phyloP scores from a whole-genome alignment of 1,140 invertebrate genomes.

The Meteorus sp. region DNA sequence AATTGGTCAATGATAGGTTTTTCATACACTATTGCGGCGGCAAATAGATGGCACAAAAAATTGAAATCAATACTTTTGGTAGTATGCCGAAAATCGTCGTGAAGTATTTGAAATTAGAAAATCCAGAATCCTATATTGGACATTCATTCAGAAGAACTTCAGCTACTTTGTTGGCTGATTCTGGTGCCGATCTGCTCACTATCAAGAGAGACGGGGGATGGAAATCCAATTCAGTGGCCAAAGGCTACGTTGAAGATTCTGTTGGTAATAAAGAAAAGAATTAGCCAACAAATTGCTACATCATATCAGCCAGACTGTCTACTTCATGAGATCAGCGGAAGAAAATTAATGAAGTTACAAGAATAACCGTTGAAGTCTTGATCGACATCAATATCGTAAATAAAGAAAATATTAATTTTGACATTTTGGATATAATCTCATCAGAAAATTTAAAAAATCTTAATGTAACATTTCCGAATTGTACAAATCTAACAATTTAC shows the following conservation, averaged over 20 bases:
- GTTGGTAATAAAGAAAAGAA: not conserved
- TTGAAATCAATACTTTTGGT: not conserved
- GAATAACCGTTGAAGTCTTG: no score
- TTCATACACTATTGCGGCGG: not conserved
- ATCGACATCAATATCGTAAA: no score
- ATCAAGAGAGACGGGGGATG: not conserved
- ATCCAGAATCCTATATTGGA: not conserved
- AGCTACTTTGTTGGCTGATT: not conserved
- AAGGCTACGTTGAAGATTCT: not conserved
- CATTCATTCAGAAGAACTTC: not conserved
- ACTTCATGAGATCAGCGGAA: no score
- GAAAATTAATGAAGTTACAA: no score
- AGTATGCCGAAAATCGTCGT: not conserved
- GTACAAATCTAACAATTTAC: not conserved
- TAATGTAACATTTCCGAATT: not conserved
- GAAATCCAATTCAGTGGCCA: not conserved
- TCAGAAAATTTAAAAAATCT: not conserved
- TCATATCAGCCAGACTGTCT: no score
- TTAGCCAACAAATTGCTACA: no score
- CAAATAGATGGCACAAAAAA: not conserved
- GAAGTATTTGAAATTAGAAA: not conserved
- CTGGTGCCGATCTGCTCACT: not conserved
- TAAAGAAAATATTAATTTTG: constrained; percentile 5
- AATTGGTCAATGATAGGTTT: constrained; percentile 10
- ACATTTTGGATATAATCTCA: not conserved